phyloP scores from a whole-genome alignment of 2,113 vertebrate genomes.

The Hyla sarda region DNA sequence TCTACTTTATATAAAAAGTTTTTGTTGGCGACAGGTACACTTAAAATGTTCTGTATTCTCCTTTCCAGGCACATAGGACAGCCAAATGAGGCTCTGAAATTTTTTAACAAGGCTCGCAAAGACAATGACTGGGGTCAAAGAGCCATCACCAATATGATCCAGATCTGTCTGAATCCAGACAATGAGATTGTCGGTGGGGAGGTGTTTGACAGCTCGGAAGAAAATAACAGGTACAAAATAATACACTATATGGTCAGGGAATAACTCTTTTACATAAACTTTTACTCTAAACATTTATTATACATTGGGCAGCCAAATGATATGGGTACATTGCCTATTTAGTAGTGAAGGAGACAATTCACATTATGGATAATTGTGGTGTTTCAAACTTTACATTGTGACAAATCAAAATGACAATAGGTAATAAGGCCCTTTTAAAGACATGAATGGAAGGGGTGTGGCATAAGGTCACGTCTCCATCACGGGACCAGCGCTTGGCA shows the following conservation, averaged over 20 bases:
- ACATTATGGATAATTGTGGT: not conserved
- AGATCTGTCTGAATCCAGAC: conserved; percentile 76
- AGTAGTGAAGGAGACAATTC: not conserved
- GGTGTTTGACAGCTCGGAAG: conserved; percentile 64
- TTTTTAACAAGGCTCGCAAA: conserved; percentile 72
- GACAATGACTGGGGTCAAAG: conserved; percentile 68
- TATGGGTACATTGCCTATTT: not conserved
- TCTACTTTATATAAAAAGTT: no score
- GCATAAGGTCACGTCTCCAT: no score
- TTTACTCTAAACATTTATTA: no score
- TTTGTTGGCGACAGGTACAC: no score
- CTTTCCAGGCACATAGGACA: conserved; percentile 65
- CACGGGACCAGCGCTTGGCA: no score
- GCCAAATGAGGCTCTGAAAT: conserved; percentile 67
- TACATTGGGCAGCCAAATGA: not conserved
- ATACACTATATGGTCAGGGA: no score
- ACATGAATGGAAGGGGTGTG: no score
- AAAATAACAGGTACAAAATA: conserved; percentile 68
- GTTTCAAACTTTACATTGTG: not conserved
- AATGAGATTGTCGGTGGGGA: conserved; percentile 72
- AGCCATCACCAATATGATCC: conserved; percentile 69
- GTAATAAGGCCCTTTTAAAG: no score
- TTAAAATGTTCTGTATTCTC: not conserved
- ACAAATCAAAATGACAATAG: not conserved
- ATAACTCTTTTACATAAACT: not conserved